Base-by-base conservation (phyloP, 2,888 invertebrate species). In the Euspilapteryx auroguttella region DNA sequence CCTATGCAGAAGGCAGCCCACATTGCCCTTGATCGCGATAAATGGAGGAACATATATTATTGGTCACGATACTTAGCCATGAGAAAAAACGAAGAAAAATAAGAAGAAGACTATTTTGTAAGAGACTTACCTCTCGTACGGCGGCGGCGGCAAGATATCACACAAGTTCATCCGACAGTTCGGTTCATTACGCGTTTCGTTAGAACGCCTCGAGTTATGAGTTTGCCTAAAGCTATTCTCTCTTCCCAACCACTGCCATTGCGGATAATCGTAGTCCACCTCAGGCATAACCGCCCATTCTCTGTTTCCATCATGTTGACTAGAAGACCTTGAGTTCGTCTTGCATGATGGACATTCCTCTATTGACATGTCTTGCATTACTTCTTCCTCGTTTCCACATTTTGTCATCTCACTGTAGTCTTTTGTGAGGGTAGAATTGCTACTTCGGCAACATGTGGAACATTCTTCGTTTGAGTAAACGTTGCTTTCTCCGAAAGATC, bases 351-450 rank as follows among this genome's bases (percentile, higher is more conserved):
- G 73, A 31, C 73, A 75, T 30, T 75, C 75, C 37, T 75, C 75
- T 33, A 69, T 47, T 3, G 69, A 68, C 48, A 68, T 57, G 12
- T 71, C 68, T 42, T 65, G 71, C 33, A 53, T 42, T 23, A 65
- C 69, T 29, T 65, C 63, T 3, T 44, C 57, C 5, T 62, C 66
- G 29, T 68, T 65, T n/a, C 64, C 66, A 47, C 73, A 75, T 50
- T 75, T 75, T 1, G 73, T 75, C 71, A 73, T 71, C 37, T 75
- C 73, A 36, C 73, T 75, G 31, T 69, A 75, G 34, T 75, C 73
- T 49, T 75, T 75, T 20, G 73, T 73, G 26, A 73, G 45, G 4
- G 73, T 75, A 0, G 73, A 75, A 35, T 55, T 73, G 36, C 73
- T 73, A 34, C 73, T 73, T 28, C 68, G 49, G 37, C 73, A 73